These are phyloP conservation scores for Eristalis intricaria DNA, from an alignment of 2,888 invertebrate genomes.

Conservation along the genomic window DNA sequence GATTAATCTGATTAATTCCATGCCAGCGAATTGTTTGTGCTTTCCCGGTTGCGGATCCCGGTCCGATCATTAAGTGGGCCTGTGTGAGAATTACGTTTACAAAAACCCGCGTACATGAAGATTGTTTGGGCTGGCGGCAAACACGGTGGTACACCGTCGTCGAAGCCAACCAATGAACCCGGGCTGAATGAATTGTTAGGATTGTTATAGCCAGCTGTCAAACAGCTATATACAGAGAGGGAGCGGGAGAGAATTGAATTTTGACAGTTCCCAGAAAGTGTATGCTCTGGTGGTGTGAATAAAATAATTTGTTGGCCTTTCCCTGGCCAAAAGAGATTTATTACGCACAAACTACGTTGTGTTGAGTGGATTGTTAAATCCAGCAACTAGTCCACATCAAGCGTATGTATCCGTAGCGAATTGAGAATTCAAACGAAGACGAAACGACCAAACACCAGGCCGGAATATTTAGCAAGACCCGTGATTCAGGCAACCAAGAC, in stretches of 20 bases:
- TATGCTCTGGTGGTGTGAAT: constrained; percentile 18
- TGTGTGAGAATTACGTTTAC: neutral
- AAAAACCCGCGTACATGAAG: neutral
- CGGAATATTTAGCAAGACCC: neutral
- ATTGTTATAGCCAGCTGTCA: constrained; percentile 30
- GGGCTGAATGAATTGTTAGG: constrained; percentile 47
- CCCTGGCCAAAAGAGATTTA: constrained; percentile 34
- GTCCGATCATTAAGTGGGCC: neutral
- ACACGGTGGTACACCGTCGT: neutral
- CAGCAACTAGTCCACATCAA: neutral
- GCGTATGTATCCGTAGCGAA: neutral
- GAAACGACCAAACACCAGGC: neutral
- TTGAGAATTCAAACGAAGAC: constrained; percentile 5
- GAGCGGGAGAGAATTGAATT: constrained; percentile 39
- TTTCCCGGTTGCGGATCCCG: neutral
- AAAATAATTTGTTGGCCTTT: constrained; percentile 8
- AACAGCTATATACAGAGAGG: constrained; percentile 37
- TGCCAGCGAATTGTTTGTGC: neutral
- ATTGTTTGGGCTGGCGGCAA: constrained; percentile 21
- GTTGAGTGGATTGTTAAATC: neutral
- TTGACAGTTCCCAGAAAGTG: constrained; percentile 29
- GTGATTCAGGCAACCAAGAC: neutral
- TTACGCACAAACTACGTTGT: constrained; percentile 52
- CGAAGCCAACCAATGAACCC: constrained; percentile 29
- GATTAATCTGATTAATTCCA: neutral